Percentiles rank a stretch among this genome's conserved stretches.
These are phyloP conservation scores for Yponomeuta plumbellus DNA, from an alignment of 2,888 invertebrate species.

Conservation along the genomic window DNA sequence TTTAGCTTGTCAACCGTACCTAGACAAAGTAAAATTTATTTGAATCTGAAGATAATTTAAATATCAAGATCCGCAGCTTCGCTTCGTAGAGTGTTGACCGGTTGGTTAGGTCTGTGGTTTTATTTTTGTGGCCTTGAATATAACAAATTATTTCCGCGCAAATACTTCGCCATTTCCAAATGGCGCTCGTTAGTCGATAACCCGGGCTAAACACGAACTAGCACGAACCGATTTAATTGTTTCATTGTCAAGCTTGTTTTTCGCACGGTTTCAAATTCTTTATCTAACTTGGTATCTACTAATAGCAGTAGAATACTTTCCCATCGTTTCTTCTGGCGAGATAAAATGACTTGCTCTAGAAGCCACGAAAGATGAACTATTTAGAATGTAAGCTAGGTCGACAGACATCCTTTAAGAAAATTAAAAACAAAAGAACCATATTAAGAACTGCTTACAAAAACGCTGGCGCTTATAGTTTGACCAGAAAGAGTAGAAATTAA, in stretches of 20 bases:
- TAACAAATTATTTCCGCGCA: neutral
- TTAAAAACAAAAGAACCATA: too few relatives aligned
- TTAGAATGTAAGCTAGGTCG: neutral
- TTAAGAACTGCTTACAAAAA: too few relatives aligned
- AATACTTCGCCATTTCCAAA: neutral
- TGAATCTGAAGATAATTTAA: too few relatives aligned
- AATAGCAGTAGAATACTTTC: neutral
- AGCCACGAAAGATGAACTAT: neutral
- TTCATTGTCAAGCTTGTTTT: neutral
- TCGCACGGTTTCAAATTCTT: neutral
- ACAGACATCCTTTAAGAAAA: too few relatives aligned
- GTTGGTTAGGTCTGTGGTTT: neutral
- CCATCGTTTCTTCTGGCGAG: neutral
- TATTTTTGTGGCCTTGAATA: neutral
- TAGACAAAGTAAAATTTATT: too few relatives aligned
- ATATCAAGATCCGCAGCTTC: too few relatives aligned
- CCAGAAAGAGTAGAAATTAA: too few relatives aligned
- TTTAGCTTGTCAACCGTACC: too few relatives aligned
- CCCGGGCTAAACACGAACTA: neutral
- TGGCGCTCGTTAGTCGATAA: neutral
- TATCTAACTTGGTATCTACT: neutral
- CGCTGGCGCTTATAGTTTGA: too few relatives aligned
- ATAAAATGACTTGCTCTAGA: neutral
- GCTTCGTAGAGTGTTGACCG: too few relatives aligned
- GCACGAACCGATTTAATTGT: neutral